Base-by-base conservation (phyloP, 1,140 invertebrate genomes). In the Apis florea region DNA sequence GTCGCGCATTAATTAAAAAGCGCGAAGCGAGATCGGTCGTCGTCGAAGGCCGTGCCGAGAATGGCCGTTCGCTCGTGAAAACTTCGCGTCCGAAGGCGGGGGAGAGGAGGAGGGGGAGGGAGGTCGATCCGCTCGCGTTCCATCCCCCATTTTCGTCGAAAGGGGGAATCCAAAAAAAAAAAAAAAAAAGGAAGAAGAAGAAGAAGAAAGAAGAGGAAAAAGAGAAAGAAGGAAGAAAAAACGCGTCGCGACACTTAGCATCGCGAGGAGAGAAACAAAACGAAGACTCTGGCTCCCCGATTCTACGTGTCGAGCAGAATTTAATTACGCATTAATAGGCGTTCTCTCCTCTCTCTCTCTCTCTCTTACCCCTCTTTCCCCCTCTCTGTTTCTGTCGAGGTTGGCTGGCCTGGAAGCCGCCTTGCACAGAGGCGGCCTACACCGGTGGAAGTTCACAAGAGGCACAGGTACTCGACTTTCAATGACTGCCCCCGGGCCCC, bases 401-500 rank as follows among this genome's bases (percentile, higher is more conserved):
- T 11, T 40, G 70, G 56, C 51, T 73, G 54, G 70, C 70, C 72
- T 81, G 68, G 31, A 56, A 70, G 58, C 77, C 68, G 66, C 71
- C 83, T 81, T 76, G 24, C 31, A 79, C 56, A 72, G 59, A 85
- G 40, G 53, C 70, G 68, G 85, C 19, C 85, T 40, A 77, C 63
- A 86, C 76, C 79, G 85, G 76, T 85, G 83, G 85, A 88, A 87
- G 76, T 85, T 82, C 85, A 87, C 86, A 87, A 88, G 86, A 87
- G 83, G 75, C 80, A 81, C 83, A 85, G 84, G 89, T 88, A 90
- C 89, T 90, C 85, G 83, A 90, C 83, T 90, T 89, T 89, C 89
- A 90, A 90, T 89, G 86, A 88, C 80, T 89, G 87, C 85, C 88
- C 83, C 86, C 70, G 82, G 75, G 61, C 13, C n/a, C 88, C 78